Conservation (phyloP, 2,888 invertebrate species). For the Gryllus longicercus region DNA sequence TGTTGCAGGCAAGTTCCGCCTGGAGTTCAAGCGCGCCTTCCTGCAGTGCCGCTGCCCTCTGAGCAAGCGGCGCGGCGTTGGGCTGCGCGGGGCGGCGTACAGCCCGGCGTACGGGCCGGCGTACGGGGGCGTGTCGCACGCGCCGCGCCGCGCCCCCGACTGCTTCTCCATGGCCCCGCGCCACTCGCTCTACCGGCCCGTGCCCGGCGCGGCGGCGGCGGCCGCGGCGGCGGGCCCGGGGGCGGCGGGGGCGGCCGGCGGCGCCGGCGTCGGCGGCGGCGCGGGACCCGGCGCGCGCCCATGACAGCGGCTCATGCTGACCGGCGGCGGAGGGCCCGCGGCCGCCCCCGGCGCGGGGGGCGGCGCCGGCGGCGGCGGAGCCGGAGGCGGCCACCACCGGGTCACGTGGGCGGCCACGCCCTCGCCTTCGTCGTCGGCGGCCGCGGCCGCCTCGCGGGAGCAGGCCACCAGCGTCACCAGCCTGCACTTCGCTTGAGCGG, state of each 20-base stretch:
- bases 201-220: not conserved
- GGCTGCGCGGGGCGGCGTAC: constrained; percentile 24
- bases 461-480: not conserved
- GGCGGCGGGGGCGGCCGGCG: constrained; percentile 23
- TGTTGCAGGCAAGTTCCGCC: constrained; percentile 69
- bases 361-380: constrained; percentile 21
- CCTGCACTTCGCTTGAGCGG: not conserved
- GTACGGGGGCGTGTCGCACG: constrained; percentile 23
- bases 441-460: constrained; percentile 19
- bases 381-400: constrained; percentile 29
- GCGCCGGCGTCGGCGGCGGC: constrained; percentile 35
- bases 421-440: constrained; percentile 19
- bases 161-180: constrained; percentile 31
- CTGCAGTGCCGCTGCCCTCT: constrained; percentile 53
- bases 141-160: constrained; percentile 25
- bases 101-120: not conserved
- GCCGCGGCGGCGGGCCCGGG: constrained; percentile 19
- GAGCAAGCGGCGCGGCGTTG: constrained; percentile 19
- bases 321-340: constrained; percentile 37
- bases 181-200: constrained; percentile 5
- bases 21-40: constrained; percentile 67
- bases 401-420: constrained; percentile 28
- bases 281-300: constrained; percentile 38
- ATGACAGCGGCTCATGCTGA: constrained; percentile 37
- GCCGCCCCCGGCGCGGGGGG: constrained; percentile 29